Evolutionary conservation across 2,797 vertebrate species (phyloP).

Genomic region (Mus minutoides): DNA sequence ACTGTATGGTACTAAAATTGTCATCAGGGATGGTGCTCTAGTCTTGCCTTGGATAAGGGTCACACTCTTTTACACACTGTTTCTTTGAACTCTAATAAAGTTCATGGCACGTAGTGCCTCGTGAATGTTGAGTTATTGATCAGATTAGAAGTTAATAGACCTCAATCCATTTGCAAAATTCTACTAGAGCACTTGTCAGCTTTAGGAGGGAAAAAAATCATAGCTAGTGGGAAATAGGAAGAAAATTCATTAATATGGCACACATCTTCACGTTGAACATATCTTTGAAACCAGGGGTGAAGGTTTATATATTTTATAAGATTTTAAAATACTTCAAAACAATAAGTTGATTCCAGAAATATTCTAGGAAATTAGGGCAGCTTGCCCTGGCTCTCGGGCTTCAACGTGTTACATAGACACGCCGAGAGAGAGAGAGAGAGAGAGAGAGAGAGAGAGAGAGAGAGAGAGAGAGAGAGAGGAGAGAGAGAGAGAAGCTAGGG

Average conservation of each 20-base stretch:
- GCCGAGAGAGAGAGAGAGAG: no score
- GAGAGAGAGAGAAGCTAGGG: constrained; percentile 47
- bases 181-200: background rate
- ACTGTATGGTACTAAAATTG: background rate
- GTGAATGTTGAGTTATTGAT: constrained; percentile 18
- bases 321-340: constrained; percentile 72
- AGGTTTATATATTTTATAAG: constrained; percentile 60
- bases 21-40: background rate
- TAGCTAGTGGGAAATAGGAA: constrained; percentile 24
- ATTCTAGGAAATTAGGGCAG: constrained; percentile 53
- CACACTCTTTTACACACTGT: background rate
- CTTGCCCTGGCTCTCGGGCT: constrained; percentile 69
- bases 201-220: background rate
- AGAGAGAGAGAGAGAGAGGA: no score
- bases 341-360: constrained; percentile 67
- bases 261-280: constrained; percentile 42
- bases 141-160: constrained; percentile 21
- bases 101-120: background rate
- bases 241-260: constrained; percentile 15
- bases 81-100: constrained; percentile 31
- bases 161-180: constrained; percentile 41
- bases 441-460: no score
- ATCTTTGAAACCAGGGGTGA: constrained; percentile 55
- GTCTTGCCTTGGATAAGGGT: background rate
- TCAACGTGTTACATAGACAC: constrained; percentile 64